phyloP scores from a whole-genome alignment of 92 coral and sea anemone species.

The Plumapathes pennacea region DNA sequence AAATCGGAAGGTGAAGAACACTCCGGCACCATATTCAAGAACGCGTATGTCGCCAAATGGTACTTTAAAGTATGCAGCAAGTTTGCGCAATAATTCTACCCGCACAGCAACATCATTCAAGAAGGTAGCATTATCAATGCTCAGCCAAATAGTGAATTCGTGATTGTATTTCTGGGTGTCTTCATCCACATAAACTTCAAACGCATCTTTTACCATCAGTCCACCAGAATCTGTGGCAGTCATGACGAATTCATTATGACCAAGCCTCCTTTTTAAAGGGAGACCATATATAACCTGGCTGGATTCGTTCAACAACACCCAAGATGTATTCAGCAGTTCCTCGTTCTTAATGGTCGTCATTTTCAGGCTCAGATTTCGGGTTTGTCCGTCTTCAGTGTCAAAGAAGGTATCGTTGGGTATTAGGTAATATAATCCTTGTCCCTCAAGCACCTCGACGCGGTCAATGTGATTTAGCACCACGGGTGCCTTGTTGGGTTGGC shows the following conservation, averaged over 20 bases:
- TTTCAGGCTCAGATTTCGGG: constrained; percentile 67
- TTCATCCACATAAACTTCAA: constrained; percentile 55
- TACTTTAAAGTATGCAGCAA: constrained; percentile 64
- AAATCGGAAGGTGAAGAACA: constrained; percentile 65
- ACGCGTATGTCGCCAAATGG: constrained; percentile 69
- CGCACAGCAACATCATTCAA: constrained; percentile 67
- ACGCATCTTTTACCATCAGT: constrained; percentile 55
- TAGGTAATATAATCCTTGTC: constrained; percentile 54
- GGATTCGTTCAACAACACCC: neutral
- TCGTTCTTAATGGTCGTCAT: constrained; percentile 36
- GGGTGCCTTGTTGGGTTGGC: no score
- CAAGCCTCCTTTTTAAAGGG: constrained; percentile 49
- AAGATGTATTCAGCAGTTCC: neutral
- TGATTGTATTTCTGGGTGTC: constrained; percentile 59
- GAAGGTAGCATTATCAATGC: constrained; percentile 66
- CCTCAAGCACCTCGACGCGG: constrained; percentile 49
- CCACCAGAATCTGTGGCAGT: constrained; percentile 69
- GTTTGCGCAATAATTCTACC: constrained; percentile 53
- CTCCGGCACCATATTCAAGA: constrained; percentile 60
- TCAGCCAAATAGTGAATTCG: constrained; percentile 55
- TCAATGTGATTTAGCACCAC: constrained; percentile 36
- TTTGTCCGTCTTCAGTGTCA: constrained; percentile 80
- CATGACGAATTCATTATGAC: constrained; percentile 62
- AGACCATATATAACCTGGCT: constrained; percentile 72
- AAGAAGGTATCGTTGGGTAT: constrained; percentile 65